Conservation (phyloP, 2,888 invertebrate genomes). For the Folsomia manolachei region DNA sequence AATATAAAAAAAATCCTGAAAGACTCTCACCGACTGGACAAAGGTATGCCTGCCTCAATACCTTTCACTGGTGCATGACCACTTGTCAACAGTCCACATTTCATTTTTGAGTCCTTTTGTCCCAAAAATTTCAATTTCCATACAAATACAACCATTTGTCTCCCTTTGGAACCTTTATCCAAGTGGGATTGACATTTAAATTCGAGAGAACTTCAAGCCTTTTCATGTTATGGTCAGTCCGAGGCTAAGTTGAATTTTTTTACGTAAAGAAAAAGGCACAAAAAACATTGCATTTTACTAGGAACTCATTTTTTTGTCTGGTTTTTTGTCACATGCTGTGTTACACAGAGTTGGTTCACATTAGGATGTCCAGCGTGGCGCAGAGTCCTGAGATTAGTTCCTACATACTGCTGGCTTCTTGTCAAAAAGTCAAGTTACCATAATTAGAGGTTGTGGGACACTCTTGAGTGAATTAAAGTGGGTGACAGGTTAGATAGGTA, state of each 20-base stretch:
- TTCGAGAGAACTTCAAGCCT: background rate
- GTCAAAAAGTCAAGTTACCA: no score
- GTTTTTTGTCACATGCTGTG: background rate
- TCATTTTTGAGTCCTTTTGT: slow-evolving; percentile 6
- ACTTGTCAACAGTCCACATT: slow-evolving; percentile 18
- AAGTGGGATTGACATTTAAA: slow-evolving; percentile 12
- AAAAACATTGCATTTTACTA: background rate
- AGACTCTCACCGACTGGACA: background rate
- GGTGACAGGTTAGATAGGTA: no score
- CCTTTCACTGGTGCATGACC: slow-evolving; percentile 19
- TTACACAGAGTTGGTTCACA: background rate
- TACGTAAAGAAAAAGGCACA: background rate
- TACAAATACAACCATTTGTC: background rate
- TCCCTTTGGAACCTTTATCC: background rate
- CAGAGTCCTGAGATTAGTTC: no score
- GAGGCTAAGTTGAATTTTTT: background rate
- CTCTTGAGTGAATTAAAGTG: background rate
- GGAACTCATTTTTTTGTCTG: slow-evolving; percentile 8
- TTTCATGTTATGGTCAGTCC: background rate
- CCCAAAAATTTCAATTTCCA: background rate
- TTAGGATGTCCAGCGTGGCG: background rate
- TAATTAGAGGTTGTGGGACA: no score
- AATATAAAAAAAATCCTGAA: background rate
- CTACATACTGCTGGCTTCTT: no score
- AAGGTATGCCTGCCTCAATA: background rate